Evolutionary conservation across 2,797 vertebrate genomes (phyloP).

Genomic region (Oreochromis grahami): DNA sequence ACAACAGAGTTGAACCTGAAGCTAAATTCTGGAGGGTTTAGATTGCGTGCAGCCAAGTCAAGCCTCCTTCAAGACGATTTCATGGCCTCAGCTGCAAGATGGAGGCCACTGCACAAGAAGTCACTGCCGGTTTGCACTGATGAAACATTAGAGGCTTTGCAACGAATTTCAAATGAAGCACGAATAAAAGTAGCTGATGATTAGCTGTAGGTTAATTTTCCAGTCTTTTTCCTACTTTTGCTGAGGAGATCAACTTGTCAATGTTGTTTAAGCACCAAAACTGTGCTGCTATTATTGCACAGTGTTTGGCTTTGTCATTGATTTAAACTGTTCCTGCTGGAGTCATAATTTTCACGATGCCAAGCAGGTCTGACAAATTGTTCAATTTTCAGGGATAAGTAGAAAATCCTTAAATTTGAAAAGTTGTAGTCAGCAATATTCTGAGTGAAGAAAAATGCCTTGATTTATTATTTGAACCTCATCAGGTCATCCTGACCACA

Average conservation of each 20-base stretch:
- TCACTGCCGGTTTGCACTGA: background rate
- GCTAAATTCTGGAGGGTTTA: background rate
- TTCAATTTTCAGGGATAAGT: background rate
- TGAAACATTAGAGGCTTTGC: background rate
- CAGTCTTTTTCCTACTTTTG: background rate
- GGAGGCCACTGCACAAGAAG: background rate
- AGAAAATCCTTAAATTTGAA: background rate
- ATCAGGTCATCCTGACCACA: background rate
- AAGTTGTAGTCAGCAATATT: background rate
- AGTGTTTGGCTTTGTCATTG: rapidly evolving
- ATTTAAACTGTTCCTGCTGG: rapidly evolving
- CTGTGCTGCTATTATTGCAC: background rate
- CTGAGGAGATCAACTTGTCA: background rate
- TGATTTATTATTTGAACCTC: background rate
- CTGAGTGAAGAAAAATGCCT: background rate
- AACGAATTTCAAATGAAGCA: rapidly evolving
- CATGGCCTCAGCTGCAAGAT: background rate
- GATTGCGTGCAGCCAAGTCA: background rate
- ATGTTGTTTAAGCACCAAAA: background rate
- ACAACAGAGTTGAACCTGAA: background rate
- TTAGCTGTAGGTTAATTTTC: background rate
- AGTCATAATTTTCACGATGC: background rate
- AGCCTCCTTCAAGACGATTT: background rate
- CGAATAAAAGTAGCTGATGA: background rate
- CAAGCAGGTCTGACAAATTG: background rate